phyloP scores from a whole-genome alignment of 64 coral and sea anemone species.

The Pocillopora verrucosa region DNA sequence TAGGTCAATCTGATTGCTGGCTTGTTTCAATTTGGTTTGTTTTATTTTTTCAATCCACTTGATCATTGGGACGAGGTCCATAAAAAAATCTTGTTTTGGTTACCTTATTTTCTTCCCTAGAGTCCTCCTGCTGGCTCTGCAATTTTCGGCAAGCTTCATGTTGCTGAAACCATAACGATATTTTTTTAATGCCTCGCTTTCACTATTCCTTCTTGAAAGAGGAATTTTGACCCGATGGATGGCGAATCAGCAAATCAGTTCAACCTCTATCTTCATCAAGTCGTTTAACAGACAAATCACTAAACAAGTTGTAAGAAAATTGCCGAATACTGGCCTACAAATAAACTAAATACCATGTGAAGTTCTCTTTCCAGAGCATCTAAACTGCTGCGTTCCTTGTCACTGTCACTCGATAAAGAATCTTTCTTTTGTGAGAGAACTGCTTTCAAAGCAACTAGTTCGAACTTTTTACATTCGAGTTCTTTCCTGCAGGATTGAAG shows the following conservation, averaged over 20 bases:
- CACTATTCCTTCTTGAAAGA: not conserved
- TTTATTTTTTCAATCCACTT: too few species aligned
- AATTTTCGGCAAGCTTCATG: conserved; percentile 43
- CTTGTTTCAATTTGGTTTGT: too few species aligned
- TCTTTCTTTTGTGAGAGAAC: conserved; percentile 38
- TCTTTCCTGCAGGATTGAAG: conserved; percentile 45
- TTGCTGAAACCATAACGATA: conserved; percentile 41
- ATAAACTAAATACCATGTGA: conserved; percentile 27
- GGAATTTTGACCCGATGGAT: too few species aligned
- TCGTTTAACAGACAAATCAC: too few species aligned
- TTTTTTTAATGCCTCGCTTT: not conserved
- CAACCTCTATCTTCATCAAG: too few species aligned
- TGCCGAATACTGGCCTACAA: too few species aligned
- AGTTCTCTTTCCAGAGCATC: conserved; percentile 48
- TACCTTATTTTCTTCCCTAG: conserved; percentile 68
- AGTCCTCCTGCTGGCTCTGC: conserved; percentile 58
- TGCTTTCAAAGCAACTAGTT: conserved; percentile 64
- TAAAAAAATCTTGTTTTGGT: not conserved
- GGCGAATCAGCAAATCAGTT: too few species aligned
- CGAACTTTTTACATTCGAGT: conserved; percentile 42
- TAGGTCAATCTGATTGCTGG: too few species aligned
- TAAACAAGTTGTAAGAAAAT: too few species aligned
- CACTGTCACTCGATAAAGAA: not conserved
- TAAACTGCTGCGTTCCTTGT: conserved; percentile 2
- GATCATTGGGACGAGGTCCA: too few species aligned